Base-by-base conservation (phyloP, 2,888 invertebrate species). In the Poecilus cupreus region DNA sequence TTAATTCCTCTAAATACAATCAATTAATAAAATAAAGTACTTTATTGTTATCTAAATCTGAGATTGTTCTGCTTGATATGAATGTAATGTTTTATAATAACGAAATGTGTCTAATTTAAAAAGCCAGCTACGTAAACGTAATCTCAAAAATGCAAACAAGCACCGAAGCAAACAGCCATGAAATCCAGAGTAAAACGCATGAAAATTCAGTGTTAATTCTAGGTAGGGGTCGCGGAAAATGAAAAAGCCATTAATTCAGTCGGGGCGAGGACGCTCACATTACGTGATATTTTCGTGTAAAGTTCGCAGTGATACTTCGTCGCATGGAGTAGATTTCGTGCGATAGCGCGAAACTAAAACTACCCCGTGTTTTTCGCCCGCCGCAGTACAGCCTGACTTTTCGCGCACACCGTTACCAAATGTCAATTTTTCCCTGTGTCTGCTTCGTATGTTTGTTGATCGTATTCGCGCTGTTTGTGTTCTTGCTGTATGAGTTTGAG, bases 401-500 rank as follows among this genome's bases (percentile, higher is more conserved):
- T 60, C 60, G 24, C 51, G 51, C 11, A 8, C 16, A 13, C n/a
- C 22, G 22, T 32, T 64, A 26, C 75, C 24, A 51, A 75, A 75
- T 75, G 75, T 43, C 64, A 49, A 78, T 80, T 39, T 80, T 70
- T 39, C 72, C 57, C 20, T 80, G 54, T 54, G 68, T 80, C 4
- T 80, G 80, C 68, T 46, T 72, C 13, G 26, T 72, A 43, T 72
- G 51, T 57, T 39, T 72, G 51, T 13, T 80, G 18, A 11, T 80
- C 13, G 80, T 80, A 2, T 32, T 80, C 11, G 54, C 46, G 22
- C 11, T 72, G 11, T 80, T 80, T 20, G 57, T 80, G 4, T 80
- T 51, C 46, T 24, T 72, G 24, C 24, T 80, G 20, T 80, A 80
- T 39, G 80, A 80, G 20, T 80, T 80, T 57, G 80, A 80, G 60